Conservation (phyloP, 2,888 invertebrate species). For the Conomelus anceps region DNA sequence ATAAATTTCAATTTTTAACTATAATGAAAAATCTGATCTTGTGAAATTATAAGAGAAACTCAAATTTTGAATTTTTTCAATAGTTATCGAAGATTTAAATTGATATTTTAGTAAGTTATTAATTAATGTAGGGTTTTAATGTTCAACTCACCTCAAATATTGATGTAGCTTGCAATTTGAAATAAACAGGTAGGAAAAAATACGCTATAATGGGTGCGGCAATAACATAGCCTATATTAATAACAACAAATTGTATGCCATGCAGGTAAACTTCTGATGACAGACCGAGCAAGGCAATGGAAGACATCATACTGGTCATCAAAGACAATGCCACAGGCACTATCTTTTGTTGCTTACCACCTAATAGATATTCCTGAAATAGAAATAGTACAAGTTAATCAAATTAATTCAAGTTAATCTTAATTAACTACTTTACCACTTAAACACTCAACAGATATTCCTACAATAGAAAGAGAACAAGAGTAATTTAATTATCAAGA, state of each 20-base stretch:
- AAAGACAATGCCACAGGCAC: slow-evolving; percentile 71
- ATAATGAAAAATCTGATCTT: no score
- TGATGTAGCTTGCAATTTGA: slow-evolving; percentile 64
- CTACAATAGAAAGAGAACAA: no score
- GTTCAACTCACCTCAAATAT: slow-evolving; percentile 57
- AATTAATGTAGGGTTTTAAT: no score
- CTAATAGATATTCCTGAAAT: slow-evolving; percentile 58
- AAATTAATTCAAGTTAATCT: not conserved
- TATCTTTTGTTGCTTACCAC: slow-evolving; percentile 69
- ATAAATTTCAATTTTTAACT: no score
- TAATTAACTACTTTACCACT: not conserved
- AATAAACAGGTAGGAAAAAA: slow-evolving; percentile 66
- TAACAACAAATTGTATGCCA: slow-evolving; percentile 64
- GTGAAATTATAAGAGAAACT: no score
- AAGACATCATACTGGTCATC: slow-evolving; percentile 69
- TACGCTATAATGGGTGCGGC: slow-evolving; percentile 59
- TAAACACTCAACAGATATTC: no score
- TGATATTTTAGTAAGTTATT: no score
- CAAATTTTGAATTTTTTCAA: no score
- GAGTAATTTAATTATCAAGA: no score
- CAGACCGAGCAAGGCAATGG: slow-evolving; percentile 63
- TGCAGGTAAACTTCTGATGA: slow-evolving; percentile 72
- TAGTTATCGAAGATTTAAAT: no score
- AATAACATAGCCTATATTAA: slow-evolving; percentile 56
- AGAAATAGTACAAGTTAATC: not conserved